Percentiles rank a stretch among this genome's conserved stretches.
Evolutionary conservation across 2,797 vertebrate species (phyloP).

Genomic region (Gymnothorax javanicus): DNA sequence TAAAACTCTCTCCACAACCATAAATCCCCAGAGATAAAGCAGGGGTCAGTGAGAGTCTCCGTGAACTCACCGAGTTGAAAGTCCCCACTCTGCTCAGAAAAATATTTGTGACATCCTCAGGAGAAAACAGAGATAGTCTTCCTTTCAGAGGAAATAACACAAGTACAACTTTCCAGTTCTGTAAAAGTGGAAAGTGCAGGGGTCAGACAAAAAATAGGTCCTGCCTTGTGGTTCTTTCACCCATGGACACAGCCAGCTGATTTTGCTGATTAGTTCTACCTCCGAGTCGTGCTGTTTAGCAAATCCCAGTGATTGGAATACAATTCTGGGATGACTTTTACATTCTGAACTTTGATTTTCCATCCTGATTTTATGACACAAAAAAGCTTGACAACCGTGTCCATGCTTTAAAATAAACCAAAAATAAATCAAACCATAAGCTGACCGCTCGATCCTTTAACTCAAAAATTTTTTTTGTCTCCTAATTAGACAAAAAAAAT

Average conservation of each 20-base stretch:
- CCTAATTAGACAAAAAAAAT: too few species aligned
- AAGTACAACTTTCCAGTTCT: neutral
- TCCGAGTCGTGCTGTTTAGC: neutral
- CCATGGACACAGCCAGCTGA: neutral
- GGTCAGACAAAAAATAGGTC: neutral
- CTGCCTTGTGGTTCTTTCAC: neutral
- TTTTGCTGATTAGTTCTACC: neutral
- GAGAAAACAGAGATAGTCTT: neutral
- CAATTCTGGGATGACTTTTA: neutral
- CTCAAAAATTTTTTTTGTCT: neutral
- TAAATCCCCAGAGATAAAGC: conserved; percentile 4
- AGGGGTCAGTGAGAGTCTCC: neutral
- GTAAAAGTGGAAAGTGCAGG: neutral
- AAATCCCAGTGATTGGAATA: neutral
- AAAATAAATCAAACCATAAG: neutral
- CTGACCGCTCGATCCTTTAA: neutral
- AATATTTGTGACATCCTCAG: neutral
- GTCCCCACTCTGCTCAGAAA: neutral
- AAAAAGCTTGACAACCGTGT: neutral
- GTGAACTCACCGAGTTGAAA: neutral
- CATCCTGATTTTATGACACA: neutral
- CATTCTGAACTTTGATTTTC: too few species aligned
- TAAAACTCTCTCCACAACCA: neutral
- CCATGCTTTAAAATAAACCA: neutral
- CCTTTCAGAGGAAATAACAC: neutral